Percentiles rank a stretch among this genome's conserved stretches.
phyloP scores from a whole-genome alignment of 2,113 vertebrate genomes.

The Promerops cafer region DNA sequence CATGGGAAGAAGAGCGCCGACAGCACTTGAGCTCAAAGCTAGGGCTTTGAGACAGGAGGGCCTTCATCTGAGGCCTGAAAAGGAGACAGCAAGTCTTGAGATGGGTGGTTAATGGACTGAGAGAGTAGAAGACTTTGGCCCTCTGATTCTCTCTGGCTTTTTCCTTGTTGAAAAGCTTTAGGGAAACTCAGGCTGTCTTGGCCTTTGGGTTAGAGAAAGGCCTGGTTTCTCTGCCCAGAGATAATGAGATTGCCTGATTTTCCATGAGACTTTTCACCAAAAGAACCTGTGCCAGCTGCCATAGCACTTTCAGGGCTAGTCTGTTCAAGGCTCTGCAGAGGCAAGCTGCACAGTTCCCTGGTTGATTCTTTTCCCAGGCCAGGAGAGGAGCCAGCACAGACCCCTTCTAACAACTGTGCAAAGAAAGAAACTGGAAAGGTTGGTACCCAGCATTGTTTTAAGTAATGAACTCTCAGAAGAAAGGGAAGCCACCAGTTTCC shows the following conservation, averaged over 20 bases:
- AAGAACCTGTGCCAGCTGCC: not conserved
- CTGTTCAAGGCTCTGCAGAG: not conserved
- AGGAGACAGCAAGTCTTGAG: not conserved
- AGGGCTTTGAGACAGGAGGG: not conserved
- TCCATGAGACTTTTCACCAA: not conserved
- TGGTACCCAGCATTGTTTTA: not conserved
- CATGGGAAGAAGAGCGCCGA: not conserved
- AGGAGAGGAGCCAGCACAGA: not conserved
- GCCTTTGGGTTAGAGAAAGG: not conserved
- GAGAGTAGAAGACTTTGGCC: not conserved
- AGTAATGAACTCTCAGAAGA: not conserved
- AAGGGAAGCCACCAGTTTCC: not conserved
- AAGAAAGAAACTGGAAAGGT: not conserved
- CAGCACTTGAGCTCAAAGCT: not conserved
- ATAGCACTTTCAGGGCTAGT: not conserved
- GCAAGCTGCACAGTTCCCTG: not conserved
- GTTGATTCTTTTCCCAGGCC: not conserved
- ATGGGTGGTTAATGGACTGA: not conserved
- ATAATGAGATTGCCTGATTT: not conserved
- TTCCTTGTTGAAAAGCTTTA: not conserved
- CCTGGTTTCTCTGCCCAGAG: not conserved
- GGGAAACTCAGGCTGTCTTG: not conserved
- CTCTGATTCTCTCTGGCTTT: not conserved
- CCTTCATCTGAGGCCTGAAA: not conserved
- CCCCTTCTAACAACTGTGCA: not conserved